Conservation (phyloP, 92 coral and sea anemone species). For the Epizoanthus stellaris region DNA sequence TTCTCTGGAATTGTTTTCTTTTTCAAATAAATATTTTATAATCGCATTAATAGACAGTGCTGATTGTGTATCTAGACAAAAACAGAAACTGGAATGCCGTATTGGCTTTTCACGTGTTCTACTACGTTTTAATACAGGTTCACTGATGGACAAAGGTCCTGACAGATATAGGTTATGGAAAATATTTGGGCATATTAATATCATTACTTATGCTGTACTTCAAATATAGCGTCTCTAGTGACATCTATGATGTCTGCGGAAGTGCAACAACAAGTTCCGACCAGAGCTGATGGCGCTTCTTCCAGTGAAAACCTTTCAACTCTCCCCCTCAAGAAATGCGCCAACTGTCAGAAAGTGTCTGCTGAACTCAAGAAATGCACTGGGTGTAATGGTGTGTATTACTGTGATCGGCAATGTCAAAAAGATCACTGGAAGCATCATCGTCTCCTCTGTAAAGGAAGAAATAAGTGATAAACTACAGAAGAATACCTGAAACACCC, state of each 20-base stretch:
- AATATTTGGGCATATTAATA: too few relatives aligned
- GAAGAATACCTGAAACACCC: not conserved
- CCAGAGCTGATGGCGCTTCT: not conserved
- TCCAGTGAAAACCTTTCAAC: not conserved
- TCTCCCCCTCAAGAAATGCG: not conserved
- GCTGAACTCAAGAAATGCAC: not conserved
- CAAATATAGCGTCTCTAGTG: not conserved
- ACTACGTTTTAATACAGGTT: too few relatives aligned
- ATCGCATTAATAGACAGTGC: too few relatives aligned
- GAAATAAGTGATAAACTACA: not conserved
- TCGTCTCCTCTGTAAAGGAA: not conserved
- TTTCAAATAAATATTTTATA: too few relatives aligned
- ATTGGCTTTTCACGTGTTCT: too few relatives aligned
- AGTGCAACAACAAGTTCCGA: not conserved
- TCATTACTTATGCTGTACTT: too few relatives aligned
- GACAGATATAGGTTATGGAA: too few relatives aligned
- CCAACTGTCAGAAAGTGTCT: slow-evolving; percentile 15
- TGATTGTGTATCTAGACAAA: too few relatives aligned
- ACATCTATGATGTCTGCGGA: not conserved
- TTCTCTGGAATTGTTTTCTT: too few relatives aligned
- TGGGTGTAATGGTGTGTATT: slow-evolving; percentile 3
- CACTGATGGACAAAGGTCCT: too few relatives aligned
- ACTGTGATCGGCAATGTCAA: slow-evolving; percentile 14
- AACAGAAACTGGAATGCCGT: too few relatives aligned
- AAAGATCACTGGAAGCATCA: slow-evolving; percentile 6